Conservation (phyloP, 2,888 invertebrate genomes). For the Drosophila anceps region DNA sequence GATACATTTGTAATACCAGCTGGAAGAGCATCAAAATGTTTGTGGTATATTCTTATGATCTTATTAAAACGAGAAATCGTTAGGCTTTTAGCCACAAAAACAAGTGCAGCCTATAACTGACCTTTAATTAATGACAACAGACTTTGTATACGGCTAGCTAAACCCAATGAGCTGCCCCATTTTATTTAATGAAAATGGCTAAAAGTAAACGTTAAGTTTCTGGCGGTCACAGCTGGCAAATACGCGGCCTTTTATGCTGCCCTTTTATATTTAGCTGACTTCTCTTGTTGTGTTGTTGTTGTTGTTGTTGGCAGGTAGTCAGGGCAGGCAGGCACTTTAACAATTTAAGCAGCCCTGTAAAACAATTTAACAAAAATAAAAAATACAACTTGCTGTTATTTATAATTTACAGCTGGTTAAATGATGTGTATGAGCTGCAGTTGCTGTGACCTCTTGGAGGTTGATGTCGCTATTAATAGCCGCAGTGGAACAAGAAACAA, state of each 20-base stretch:
- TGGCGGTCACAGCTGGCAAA: constrained; percentile 50
- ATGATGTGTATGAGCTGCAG: constrained; percentile 39
- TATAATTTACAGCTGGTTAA: constrained; percentile 55
- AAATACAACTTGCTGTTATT: constrained; percentile 32
- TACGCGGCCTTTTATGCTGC: constrained; percentile 29
- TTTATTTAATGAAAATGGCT: constrained; percentile 64
- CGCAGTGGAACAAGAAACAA: constrained; percentile 36
- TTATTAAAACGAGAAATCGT: background rate
- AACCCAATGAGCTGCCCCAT: constrained; percentile 53
- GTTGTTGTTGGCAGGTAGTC: constrained; percentile 3
- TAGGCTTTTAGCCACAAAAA: background rate
- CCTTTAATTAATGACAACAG: constrained; percentile 51
- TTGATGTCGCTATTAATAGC: constrained; percentile 64
- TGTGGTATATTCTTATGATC: constrained; percentile 18
- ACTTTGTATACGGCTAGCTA: constrained; percentile 31
- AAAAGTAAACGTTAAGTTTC: constrained; percentile 27
- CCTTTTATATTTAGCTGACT: constrained; percentile 20
- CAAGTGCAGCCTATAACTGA: constrained; percentile 17
- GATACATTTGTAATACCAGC: background rate
- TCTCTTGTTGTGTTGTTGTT: constrained; percentile 18
- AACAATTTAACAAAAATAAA: constrained; percentile 57
- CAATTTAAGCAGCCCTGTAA: constrained; percentile 56
- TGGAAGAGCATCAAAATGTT: background rate
- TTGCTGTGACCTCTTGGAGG: constrained; percentile 59
- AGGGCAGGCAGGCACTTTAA: constrained; percentile 38